Base-by-base conservation (phyloP, 2,113 vertebrate genomes). In the Sphaerodactylus townsendi region DNA sequence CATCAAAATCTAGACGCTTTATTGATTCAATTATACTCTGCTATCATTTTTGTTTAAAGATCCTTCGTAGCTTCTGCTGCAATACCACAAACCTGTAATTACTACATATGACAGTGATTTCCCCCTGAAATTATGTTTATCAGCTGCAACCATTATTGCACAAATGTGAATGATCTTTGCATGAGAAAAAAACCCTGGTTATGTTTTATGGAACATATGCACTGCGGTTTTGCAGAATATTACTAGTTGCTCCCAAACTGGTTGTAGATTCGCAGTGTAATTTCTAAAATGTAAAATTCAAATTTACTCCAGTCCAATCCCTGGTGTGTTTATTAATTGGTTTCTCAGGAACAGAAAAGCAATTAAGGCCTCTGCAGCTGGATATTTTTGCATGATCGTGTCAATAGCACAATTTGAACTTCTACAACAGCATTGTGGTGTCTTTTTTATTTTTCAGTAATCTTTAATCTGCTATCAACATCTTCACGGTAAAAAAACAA, bases 261-360 rank as follows among this genome's bases (percentile, higher is more conserved):
- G 64, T 79, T 86, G 82, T 39, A 37, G 21, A 44, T 75, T 46
- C 53, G 23, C 73, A 46, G 72, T 50, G 69, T n/a, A 70, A 46
- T 44, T 70, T 64, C 75, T 90, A 56, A 88, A 90, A 86, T 84
- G 74, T 74, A 66, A 87, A 88, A 72, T 72, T 79, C 46, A 86
- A 87, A 41, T 46, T 28, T 84, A 53, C 74, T 86, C 82, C 46
- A 82, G 8, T 82, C 44, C 48, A 35, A 84, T 92, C 66, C 46
- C 78, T 88, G 69, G 90, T 88, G 84, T 65, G 6, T 86, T 44
- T 85, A 83, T 91, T 92, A 91, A 86, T 86, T 77, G 79, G 17
- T 79, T 90, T 90, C 82, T 87, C 81, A 81, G 87, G 71, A 90
- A 87, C 89, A 86, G 86, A 87, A 85, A 89, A 86, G 46, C 46